phyloP scores from a whole-genome alignment of 2,888 invertebrate genomes.

The Clitarchus hookeri region DNA sequence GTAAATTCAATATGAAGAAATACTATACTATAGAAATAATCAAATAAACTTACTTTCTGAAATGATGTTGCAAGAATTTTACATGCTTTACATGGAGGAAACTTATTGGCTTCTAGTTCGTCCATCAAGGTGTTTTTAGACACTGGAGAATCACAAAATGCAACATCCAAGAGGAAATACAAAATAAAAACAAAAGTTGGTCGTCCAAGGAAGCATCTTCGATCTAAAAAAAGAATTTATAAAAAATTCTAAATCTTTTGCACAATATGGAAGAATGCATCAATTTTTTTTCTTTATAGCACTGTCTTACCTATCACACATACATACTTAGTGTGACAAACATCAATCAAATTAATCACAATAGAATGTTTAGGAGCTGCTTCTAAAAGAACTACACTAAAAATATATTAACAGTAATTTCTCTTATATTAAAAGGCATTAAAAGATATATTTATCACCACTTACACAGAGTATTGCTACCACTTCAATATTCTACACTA shows the following conservation, averaged over 20 bases:
- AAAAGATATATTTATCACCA: no score
- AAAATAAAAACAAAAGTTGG: neutral
- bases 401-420: no score
- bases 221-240: neutral
- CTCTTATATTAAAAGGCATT: no score
- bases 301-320: no score
- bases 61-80: slow-evolving; percentile 75
- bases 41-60: slow-evolving; percentile 57
- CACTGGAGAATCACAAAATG: neutral
- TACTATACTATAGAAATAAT: no score
- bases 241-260: neutral
- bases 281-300: neutral
- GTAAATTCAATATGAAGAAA: no score
- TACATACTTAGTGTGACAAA: no score
- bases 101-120: slow-evolving; percentile 35
- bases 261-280: neutral
- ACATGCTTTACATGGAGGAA: slow-evolving; percentile 82
- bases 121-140: neutral
- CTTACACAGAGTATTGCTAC: no score
- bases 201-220: neutral
- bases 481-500: no score
- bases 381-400: no score
- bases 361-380: no score
- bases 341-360: no score
- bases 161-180: neutral